phyloP scores from a whole-genome alignment of 2,888 invertebrate genomes.

The Falcaria lacertinaria region DNA sequence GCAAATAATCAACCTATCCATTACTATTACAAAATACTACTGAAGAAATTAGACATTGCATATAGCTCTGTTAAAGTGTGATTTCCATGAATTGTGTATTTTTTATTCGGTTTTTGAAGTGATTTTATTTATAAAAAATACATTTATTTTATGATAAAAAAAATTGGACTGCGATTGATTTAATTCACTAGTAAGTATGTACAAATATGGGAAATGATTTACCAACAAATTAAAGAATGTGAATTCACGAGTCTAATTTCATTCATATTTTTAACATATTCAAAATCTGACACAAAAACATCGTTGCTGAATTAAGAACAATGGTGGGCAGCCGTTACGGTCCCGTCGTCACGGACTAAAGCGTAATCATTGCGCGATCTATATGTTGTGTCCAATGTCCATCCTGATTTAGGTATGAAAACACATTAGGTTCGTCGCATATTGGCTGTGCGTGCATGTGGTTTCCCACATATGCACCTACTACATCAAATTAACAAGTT shows the following conservation, averaged over 20 bases:
- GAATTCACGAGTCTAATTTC: constrained; percentile 8
- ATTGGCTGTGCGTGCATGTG: constrained; percentile 7
- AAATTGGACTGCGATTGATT: no score
- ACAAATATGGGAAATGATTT: background rate
- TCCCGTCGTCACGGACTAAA: constrained; percentile 61
- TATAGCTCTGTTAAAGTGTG: constrained; percentile 54
- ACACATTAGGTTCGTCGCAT: constrained; percentile 36
- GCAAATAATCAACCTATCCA: constrained; percentile 82
- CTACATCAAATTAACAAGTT: background rate
- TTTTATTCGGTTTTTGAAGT: constrained; percentile 2
- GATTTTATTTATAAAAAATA: constrained; percentile 5
- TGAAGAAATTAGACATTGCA: constrained; percentile 66
- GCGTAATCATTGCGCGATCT: constrained; percentile 67
- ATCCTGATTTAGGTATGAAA: constrained; percentile 14
- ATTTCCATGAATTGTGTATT: constrained; percentile 5
- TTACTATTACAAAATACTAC: constrained; percentile 80
- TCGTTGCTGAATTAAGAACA: constrained; percentile 61
- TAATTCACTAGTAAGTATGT: background rate
- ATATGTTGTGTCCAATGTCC: constrained; percentile 56
- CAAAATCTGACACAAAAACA: constrained; percentile 16
- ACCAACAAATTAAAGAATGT: background rate
- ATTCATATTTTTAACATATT: background rate
- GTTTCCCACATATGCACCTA: constrained; percentile 5
- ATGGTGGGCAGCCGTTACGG: constrained; percentile 51
- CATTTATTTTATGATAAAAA: no score